Conservation (phyloP, 2,113 vertebrate genomes). For the Petroica traversi region DNA sequence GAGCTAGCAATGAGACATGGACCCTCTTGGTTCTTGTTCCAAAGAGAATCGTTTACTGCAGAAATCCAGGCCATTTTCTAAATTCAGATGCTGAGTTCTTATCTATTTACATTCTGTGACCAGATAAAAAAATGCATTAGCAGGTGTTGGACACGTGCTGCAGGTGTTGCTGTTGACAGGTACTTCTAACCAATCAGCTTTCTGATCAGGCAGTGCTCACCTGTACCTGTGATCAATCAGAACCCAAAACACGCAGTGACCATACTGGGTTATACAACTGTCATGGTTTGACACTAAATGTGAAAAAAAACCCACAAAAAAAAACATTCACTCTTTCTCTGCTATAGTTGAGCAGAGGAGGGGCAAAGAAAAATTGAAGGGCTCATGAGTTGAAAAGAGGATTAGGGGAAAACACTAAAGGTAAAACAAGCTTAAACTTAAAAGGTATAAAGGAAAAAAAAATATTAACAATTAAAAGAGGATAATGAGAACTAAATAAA, state of each 20-base stretch:
- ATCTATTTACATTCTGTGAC: background rate
- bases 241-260: background rate
- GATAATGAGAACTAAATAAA: background rate
- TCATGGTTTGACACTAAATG: accelerated
- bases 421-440: background rate
- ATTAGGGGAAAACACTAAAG: background rate
- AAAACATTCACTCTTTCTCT: background rate
- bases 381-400: background rate
- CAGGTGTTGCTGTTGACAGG: background rate
- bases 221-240: background rate
- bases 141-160: too few relatives aligned
- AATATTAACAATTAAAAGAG: background rate
- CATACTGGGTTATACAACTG: background rate
- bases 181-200: background rate
- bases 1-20: background rate
- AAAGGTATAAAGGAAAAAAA: background rate
- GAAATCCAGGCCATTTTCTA: background rate
- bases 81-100: background rate
- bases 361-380: background rate
- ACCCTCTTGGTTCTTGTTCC: background rate
- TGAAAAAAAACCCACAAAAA: background rate
- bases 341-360: background rate
- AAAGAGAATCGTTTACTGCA: background rate
- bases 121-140: background rate
- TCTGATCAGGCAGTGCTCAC: background rate